phyloP scores from a whole-genome alignment of 2,113 vertebrate genomes.

The Rallus limicola region DNA sequence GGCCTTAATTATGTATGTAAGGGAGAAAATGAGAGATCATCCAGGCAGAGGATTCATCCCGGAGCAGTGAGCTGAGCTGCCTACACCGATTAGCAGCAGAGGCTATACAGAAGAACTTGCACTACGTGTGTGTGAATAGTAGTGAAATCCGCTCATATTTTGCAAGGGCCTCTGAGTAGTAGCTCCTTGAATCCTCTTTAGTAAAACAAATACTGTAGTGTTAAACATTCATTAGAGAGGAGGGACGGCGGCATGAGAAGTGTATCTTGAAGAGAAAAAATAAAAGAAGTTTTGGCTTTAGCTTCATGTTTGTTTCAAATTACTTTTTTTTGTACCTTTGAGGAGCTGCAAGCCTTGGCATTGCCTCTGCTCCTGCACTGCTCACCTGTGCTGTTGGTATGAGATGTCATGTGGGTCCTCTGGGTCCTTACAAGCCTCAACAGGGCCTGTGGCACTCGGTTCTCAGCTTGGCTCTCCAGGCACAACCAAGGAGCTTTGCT shows the following conservation, averaged over 20 bases:
- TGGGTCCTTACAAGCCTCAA: not conserved
- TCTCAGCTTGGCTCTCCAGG: not conserved
- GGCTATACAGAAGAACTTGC: not conserved
- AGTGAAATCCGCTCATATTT: not conserved
- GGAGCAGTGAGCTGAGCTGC: not conserved
- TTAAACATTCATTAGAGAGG: not conserved
- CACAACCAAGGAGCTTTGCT: not conserved
- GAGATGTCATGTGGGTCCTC: too few species aligned
- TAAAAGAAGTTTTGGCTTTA: not conserved
- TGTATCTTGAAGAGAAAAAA: not conserved
- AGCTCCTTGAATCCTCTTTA: not conserved
- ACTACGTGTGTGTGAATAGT: not conserved
- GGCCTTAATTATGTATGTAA: not conserved
- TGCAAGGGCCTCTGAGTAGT: not conserved
- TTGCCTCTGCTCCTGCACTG: not conserved
- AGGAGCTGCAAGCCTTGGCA: accelerated
- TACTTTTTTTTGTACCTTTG: not conserved
- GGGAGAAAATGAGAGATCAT: not conserved
- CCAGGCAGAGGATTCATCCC: not conserved
- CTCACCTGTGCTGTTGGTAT: not conserved
- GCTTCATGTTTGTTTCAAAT: not conserved
- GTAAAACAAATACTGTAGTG: not conserved
- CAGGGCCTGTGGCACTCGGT: accelerated
- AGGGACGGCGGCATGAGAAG: not conserved
- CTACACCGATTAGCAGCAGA: not conserved